Base-by-base conservation (phyloP, 2,797 vertebrate genomes). In the Hoplostethus atlanticus region DNA sequence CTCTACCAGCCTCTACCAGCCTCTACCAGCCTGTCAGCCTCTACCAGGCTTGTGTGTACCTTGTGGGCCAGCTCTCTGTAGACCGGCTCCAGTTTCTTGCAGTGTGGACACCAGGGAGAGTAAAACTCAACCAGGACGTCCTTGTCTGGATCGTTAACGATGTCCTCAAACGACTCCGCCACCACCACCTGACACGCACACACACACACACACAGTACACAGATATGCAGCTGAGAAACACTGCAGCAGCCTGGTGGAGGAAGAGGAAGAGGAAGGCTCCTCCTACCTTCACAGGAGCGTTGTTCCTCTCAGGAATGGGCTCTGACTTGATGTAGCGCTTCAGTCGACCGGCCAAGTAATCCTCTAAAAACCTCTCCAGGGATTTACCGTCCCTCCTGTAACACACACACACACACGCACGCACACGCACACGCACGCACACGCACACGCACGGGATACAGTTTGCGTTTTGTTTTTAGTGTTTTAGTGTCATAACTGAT, bases 311-410 rank as follows among this genome's bases (percentile, higher is more conserved):
- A 9, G 95, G 95, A 11, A 91, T 25, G 0, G 93, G 84, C 61
- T 96, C 93, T 34, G 94, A 95, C 76, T 93, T 94, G 0, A 95
- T 66, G 72, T 89, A 95, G 48, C 86, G 92, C 63, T 95, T 95
- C 17, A 96, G 88, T 10, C 59, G 89, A 30, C 91, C 89, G 10
- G 89, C 64, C n/a, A 96, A 94, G 81, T 94, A 96, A 67, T 94
- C 90, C 0, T 92, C 87, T 13, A 96, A 75, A 53, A 95, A 96
- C 56, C 86, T 87, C 66, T 91, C 79, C 57, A 96, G 60, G 3
- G 94, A 94, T 17, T 64, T 84, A 12, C 95, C 95, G 4, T 94
- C 93, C 53, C 92, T 84, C 84, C 94, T 94, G 85, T 34, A 61
- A 81, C 40, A 83, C 52, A 70, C 57, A 67, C n/a, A 53, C 56